phyloP scores from a whole-genome alignment of 2,797 vertebrate species.

The Anas bahamensis region DNA sequence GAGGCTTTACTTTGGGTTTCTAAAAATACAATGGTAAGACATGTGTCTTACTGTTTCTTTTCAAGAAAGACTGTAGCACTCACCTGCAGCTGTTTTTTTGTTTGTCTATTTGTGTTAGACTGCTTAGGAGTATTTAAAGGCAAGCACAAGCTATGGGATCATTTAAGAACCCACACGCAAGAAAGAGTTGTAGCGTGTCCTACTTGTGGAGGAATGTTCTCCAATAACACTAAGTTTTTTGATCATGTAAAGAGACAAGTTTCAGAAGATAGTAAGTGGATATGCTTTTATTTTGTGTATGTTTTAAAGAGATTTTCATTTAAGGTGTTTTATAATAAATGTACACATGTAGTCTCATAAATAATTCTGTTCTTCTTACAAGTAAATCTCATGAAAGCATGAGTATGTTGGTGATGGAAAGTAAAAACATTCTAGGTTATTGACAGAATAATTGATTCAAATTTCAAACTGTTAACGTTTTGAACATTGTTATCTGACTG shows the following conservation, averaged over 20 bases:
- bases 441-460: background rate
- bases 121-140: slow-evolving; percentile 81
- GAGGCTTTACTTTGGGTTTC: background rate
- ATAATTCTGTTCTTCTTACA: background rate
- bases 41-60: background rate
- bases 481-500: background rate
- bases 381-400: background rate
- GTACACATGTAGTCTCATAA: background rate
- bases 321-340: background rate
- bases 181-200: slow-evolving; percentile 81
- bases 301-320: background rate
- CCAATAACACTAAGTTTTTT: slow-evolving; percentile 83
- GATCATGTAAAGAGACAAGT: slow-evolving; percentile 82
- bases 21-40: background rate
- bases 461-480: background rate
- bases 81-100: background rate
- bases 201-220: slow-evolving; percentile 83
- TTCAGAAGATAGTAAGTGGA: slow-evolving; percentile 73
- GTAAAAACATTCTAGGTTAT: background rate
- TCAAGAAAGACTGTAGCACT: background rate
- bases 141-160: slow-evolving; percentile 79
- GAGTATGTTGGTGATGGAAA: background rate
- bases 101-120: slow-evolving; percentile 33
- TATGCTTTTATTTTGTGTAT: background rate
- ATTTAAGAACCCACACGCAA: slow-evolving; percentile 80